These are phyloP conservation scores for Synergus umbraculus DNA, from an alignment of 2,888 invertebrate species.

Conservation along the genomic window DNA sequence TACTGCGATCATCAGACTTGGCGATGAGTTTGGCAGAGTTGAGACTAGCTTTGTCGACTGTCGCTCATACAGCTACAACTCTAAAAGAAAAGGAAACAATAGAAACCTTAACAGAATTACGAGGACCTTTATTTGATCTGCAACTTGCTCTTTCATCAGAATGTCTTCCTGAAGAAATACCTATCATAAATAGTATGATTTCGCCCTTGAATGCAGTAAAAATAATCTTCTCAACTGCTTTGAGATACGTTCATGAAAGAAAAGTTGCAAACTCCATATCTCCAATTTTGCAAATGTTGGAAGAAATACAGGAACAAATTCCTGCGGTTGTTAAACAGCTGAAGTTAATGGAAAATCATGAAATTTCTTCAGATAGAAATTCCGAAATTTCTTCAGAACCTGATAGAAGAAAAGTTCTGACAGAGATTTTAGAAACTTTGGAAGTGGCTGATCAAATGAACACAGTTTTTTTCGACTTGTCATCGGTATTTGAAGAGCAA, in stretches of 20 bases:
- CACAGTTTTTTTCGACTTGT: slow-evolving; percentile 66
- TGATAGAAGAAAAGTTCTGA: slow-evolving; percentile 43
- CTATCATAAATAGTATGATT: slow-evolving; percentile 80
- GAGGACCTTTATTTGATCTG: slow-evolving; percentile 67
- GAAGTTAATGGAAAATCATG: slow-evolving; percentile 39
- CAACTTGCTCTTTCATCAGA: slow-evolving; percentile 65
- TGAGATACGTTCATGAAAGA: slow-evolving; percentile 80
- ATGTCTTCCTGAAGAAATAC: slow-evolving; percentile 75
- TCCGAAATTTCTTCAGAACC: slow-evolving; percentile 38
- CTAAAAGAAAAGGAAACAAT: slow-evolving; percentile 66
- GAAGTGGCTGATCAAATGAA: slow-evolving; percentile 64
- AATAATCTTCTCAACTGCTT: slow-evolving; percentile 82
- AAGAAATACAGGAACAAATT: slow-evolving; percentile 66
- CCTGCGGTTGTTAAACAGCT: slow-evolving; percentile 55
- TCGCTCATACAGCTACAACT: slow-evolving; percentile 69
- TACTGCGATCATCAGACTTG: slow-evolving; percentile 59
- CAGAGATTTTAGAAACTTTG: slow-evolving; percentile 54
- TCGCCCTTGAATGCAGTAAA: slow-evolving; percentile 82
- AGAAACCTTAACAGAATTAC: slow-evolving; percentile 65
- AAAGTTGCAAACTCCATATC: slow-evolving; percentile 57
- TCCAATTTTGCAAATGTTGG: slow-evolving; percentile 60
- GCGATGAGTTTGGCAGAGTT: slow-evolving; percentile 65
- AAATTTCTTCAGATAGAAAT: slow-evolving; percentile 35
- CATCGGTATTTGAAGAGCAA: slow-evolving; percentile 63
- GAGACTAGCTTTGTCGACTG: slow-evolving; percentile 67